phyloP scores from a whole-genome alignment of 1,140 invertebrate species.

The Brachystomella parvula region DNA sequence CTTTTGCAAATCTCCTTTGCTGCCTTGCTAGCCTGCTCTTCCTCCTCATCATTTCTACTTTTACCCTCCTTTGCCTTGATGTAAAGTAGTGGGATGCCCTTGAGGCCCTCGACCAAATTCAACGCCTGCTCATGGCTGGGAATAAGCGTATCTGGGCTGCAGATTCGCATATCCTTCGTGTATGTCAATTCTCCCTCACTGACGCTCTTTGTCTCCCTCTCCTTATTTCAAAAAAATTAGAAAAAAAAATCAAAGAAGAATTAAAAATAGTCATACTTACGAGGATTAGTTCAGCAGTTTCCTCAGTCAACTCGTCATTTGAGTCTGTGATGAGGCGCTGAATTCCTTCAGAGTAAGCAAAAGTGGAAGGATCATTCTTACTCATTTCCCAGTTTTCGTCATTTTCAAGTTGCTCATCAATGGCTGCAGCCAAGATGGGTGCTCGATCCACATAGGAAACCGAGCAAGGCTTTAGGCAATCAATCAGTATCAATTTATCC shows the following conservation, averaged over 20 bases:
- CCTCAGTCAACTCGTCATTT: not conserved
- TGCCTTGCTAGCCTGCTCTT: not conserved
- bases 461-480: not conserved
- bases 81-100: not conserved
- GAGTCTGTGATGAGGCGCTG: not conserved
- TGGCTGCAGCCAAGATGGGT: not conserved
- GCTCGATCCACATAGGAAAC: not conserved
- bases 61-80: not conserved
- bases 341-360: not conserved
- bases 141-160: not conserved
- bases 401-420: not conserved
- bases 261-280: not conserved
- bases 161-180: not conserved
- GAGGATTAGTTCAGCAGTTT: not conserved
- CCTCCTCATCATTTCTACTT: not conserved
- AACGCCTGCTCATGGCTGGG: not conserved
- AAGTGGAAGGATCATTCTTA: not conserved
- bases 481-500: constrained; percentile 7
- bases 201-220: not conserved
- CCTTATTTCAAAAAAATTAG: not conserved
- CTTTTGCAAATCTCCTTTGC: not conserved
- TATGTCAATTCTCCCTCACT: not conserved
- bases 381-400: not conserved
- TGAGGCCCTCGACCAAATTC: not conserved
- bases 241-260: not conserved